Base-by-base conservation (phyloP, 1,140 invertebrate genomes). In the Danaus plexippus region DNA sequence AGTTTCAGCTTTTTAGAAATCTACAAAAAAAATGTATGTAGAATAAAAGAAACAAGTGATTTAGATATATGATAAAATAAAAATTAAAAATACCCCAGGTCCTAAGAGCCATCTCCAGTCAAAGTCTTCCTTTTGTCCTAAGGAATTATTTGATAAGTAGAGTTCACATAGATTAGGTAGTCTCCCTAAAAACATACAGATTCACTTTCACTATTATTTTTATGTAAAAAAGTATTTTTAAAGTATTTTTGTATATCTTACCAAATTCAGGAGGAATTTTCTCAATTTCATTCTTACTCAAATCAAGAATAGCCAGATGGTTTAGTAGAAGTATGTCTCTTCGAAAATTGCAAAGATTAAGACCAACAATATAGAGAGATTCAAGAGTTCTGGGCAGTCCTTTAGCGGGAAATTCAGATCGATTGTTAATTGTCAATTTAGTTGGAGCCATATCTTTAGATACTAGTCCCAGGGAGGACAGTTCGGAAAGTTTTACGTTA, bases 221-320 rank as follows among this genome's bases (percentile, higher is more conserved):
- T 44, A 12, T 22, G 50, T 51, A 13, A 42, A 58, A 44, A 18
- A 44, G 45, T 50, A n/a, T 49, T 49, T 22, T 32, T 32, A 32
- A 32, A 32, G 0, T 3, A 32, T 6, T 32, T 32, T 44, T 52
- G 10, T 47, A 42, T 48, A 4, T 63, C 43, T 89, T 85, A 57
- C 92, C 94, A 54, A 97, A 67, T 75, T 94, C 92, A 18, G 89
- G 80, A 11, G 95, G 95, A 22, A 97, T 76, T 65, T 85, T 90
- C 51, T 89, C 89, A 43, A 97, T 88, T 55, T 91, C 87, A 88
- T 97, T 97, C 58, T 93, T 88, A 42, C 91, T 93, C 47, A 96
- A 84, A 89, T 97, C 92, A 54, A 97, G 86, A 43, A 91, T 66
- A 61, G 86, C 88, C 13, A 97, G 85, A 71, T 89, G 89, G 32